Conservation (phyloP, 2,113 vertebrate genomes). For the Cryptomyrus ogoouensis region DNA sequence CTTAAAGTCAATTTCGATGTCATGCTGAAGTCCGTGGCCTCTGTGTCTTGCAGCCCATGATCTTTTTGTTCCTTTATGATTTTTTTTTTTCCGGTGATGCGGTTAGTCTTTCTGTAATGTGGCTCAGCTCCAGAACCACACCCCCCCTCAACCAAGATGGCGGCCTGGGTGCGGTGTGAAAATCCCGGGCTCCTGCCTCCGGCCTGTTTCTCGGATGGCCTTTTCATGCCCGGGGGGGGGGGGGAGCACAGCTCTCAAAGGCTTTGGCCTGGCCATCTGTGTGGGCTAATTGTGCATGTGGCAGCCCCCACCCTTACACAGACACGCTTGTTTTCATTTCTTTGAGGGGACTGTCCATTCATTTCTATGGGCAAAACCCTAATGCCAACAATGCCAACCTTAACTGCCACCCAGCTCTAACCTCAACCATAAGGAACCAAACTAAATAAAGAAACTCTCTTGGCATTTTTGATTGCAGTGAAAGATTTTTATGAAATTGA, state of each 20-base stretch:
- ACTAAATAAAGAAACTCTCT: background rate
- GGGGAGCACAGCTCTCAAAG: background rate
- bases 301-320: constrained; percentile 27
- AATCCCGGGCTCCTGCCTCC: background rate
- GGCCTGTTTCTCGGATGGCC: background rate
- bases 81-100: background rate
- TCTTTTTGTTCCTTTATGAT: background rate
- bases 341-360: background rate
- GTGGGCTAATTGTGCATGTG: background rate
- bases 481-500: too few relatives aligned
- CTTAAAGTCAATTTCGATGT: background rate
- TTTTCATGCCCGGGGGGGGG: background rate
- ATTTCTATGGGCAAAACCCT: background rate
- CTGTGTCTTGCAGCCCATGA: background rate
- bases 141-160: background rate
- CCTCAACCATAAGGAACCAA: background rate
- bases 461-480: background rate
- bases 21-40: background rate
- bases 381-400: background rate
- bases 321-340: background rate
- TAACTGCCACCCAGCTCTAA: background rate
- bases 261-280: background rate
- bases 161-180: background rate
- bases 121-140: background rate
- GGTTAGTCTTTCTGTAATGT: background rate